phyloP scores from a whole-genome alignment of 2,888 invertebrate genomes.

The Hymenopus coronatus region DNA sequence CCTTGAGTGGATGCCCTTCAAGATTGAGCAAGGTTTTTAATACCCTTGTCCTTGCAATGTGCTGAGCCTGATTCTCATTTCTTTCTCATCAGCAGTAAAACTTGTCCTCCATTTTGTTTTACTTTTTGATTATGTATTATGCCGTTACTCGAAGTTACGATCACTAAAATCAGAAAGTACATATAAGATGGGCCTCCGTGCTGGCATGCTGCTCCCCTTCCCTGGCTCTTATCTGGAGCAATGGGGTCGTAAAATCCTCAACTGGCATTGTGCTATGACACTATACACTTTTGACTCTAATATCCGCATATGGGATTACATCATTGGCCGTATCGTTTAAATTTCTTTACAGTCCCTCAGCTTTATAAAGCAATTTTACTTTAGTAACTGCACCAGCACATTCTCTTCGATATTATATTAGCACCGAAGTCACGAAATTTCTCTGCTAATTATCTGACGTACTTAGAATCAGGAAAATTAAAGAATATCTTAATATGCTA shows the following conservation, averaged over 20 bases:
- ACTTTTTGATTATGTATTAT: background rate
- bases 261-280: background rate
- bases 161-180: background rate
- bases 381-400: background rate
- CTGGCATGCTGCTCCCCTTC: too few species aligned
- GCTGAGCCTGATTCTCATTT: background rate
- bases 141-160: background rate
- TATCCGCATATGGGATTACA: background rate
- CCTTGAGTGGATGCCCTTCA: background rate
- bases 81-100: background rate
- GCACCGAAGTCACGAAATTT: too few species aligned
- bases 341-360: background rate
- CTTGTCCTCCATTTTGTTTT: background rate
- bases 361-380: background rate
- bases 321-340: background rate
- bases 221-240: background rate
- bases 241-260: background rate
- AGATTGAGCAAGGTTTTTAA: background rate
- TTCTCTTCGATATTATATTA: too few species aligned
- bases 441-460: too few species aligned
- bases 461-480: too few species aligned
- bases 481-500: too few species aligned
- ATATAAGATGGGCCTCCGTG: background rate
- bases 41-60: too few species aligned
- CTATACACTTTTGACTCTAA: background rate